These are phyloP conservation scores for Todiramphus chloris DNA, from an alignment of 2,113 vertebrate genomes.

Conservation along the genomic window DNA sequence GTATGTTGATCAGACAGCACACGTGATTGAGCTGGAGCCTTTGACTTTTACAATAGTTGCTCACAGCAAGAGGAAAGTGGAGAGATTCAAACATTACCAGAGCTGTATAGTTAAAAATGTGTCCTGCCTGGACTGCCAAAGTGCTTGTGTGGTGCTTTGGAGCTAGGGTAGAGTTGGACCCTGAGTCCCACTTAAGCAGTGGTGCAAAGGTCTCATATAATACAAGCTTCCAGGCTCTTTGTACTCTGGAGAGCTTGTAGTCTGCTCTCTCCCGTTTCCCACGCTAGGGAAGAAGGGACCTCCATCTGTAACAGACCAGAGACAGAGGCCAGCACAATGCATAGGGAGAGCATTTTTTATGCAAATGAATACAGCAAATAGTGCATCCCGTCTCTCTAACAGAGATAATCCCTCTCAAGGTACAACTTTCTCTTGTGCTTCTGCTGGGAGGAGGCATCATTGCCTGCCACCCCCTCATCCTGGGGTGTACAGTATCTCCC, in stretches of 20 bases:
- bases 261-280: slow-evolving; percentile 18
- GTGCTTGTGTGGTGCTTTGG: neutral
- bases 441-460: neutral
- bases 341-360: slow-evolving; percentile 29
- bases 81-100: slow-evolving; percentile 1
- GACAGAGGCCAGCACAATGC: neutral
- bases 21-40: neutral
- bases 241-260: slow-evolving; percentile 27
- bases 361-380: slow-evolving; percentile 6
- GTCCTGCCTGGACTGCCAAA: neutral
- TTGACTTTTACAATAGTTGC: neutral
- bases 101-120: neutral
- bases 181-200: slow-evolving; percentile 21
- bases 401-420: slow-evolving; percentile 51
- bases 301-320: slow-evolving; percentile 10
- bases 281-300: slow-evolving; percentile 39
- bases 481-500: neutral
- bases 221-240: slow-evolving; percentile 33
- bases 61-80: neutral
- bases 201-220: slow-evolving; percentile 55
- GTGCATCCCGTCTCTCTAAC: neutral
- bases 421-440: slow-evolving; percentile 9
- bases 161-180: neutral
- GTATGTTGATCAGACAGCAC: fast-evolving
- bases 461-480: neutral